Conservation (phyloP, 92 coral and sea anemone genomes). For the Paragorgia papillata region DNA sequence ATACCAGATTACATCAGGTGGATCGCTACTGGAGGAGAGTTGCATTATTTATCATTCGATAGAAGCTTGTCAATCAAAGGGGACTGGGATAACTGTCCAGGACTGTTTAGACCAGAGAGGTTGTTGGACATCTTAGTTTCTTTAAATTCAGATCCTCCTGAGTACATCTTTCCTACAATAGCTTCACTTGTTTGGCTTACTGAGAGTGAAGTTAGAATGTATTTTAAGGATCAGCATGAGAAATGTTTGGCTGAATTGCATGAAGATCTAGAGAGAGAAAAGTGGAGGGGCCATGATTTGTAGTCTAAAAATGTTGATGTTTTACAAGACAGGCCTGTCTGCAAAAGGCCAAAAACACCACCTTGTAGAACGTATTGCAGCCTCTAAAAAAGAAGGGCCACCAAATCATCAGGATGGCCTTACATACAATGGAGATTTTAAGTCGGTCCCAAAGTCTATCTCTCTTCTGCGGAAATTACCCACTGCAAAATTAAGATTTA, state of each 20-base stretch:
- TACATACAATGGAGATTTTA: background rate
- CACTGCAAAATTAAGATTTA: constrained; percentile 24
- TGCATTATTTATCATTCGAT: constrained; percentile 44
- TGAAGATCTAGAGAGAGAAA: constrained; percentile 13
- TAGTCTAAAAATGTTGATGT: constrained; percentile 19
- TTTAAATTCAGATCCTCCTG: constrained; percentile 2
- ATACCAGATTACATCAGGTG: constrained; percentile 57
- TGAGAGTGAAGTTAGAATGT: constrained; percentile 4
- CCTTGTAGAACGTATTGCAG: constrained; percentile 31
- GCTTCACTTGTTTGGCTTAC: constrained; percentile 10
- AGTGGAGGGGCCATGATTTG: constrained; percentile 28
- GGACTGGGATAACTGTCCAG: constrained; percentile 35
- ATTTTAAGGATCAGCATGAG: constrained; percentile 11
- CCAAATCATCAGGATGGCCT: constrained; percentile 2
- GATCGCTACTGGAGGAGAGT: constrained; percentile 35
- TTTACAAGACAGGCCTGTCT: constrained; percentile 27
- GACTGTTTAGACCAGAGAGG: constrained; percentile 49
- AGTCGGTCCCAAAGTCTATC: constrained; percentile 13
- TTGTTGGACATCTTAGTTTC: constrained; percentile 35
- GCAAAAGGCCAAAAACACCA: constrained; percentile 41
- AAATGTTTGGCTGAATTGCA: constrained; percentile 2
- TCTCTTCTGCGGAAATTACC: constrained; percentile 28
- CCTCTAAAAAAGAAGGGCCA: constrained; percentile 26
- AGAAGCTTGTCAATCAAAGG: constrained; percentile 26
- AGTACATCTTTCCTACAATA: constrained; percentile 1